A percentile compares a stretch with the other conserved stretches of the same genome.
Conservation (phyloP, 2,797 vertebrate genomes). For the Eptatretus atami region DNA sequence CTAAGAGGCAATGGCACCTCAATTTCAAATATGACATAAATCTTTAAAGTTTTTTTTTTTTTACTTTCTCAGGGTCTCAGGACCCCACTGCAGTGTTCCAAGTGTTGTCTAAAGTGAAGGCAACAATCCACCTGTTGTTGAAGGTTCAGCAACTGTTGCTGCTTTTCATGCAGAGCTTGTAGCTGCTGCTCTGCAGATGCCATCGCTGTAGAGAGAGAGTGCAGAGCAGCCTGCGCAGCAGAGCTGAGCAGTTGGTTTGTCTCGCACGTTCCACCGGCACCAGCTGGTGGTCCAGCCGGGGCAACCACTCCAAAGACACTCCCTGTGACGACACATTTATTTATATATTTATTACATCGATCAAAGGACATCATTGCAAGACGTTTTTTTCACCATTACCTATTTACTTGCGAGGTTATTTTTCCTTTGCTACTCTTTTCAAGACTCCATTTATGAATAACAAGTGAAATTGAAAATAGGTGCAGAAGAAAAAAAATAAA, state of each 20-base stretch:
- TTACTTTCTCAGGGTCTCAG: too few species aligned
- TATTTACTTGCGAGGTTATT: too few species aligned
- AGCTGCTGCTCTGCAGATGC: slow-evolving; percentile 98
- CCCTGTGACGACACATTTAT: slow-evolving; percentile 27
- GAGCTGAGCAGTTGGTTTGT: slow-evolving; percentile 71
- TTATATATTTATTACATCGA: background rate
- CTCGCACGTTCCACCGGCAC: slow-evolving; percentile 52
- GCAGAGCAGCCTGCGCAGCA: slow-evolving; percentile 89
- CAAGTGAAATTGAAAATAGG: too few species aligned
- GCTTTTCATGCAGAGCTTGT: slow-evolving; percentile 97
- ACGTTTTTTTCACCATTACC: too few species aligned
- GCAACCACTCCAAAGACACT: slow-evolving; percentile 92
- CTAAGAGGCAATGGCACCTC: too few species aligned
- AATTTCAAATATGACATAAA: too few species aligned
- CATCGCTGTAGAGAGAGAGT: slow-evolving; percentile 99
- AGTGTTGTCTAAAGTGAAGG: too few species aligned
- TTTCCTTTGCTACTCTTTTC: too few species aligned
- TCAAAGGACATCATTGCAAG: background rate
- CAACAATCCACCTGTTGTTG: slow-evolving; percentile 61
- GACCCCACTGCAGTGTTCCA: too few species aligned
- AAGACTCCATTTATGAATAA: too few species aligned
- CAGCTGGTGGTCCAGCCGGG: slow-evolving; percentile 65
- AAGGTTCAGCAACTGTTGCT: slow-evolving; percentile 94
- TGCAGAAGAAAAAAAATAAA: too few species aligned
- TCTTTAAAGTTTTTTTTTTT: too few species aligned